Evolutionary conservation across 2,888 invertebrate species (phyloP).

Genomic region (Lypha dubia): DNA sequence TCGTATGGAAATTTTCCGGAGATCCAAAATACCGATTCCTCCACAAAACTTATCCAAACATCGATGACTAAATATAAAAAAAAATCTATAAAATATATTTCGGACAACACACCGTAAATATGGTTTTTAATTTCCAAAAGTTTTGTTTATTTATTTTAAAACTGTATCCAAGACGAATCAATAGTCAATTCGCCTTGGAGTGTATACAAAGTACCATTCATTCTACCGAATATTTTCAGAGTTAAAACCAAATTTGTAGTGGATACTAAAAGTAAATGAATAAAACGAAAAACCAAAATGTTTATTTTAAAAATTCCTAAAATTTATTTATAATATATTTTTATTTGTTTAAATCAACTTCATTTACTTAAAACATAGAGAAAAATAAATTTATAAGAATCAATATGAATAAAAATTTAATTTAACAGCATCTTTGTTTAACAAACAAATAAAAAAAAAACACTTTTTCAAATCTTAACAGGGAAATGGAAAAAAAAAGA

Average conservation of each 20-base stretch:
- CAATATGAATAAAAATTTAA: constrained; percentile 47
- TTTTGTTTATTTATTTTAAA: no score
- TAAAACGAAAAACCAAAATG: constrained; percentile 17
- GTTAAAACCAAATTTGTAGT: neutral
- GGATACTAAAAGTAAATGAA: constrained; percentile 13
- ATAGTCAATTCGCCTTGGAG: no score
- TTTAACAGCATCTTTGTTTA: constrained; percentile 56
- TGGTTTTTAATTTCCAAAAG: no score
- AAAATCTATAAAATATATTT: no score
- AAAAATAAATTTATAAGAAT: constrained; percentile 33
- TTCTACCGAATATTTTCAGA: constrained; percentile 9
- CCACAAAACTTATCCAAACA: no score
- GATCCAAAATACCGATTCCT: no score
- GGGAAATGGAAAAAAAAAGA: constrained; percentile 49
- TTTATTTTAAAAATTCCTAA: constrained; percentile 60
- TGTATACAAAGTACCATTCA: neutral
- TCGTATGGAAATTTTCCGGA: no score
- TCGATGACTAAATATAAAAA: no score
- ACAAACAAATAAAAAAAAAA: constrained; percentile 50
- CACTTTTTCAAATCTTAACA: constrained; percentile 58
- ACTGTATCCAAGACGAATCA: no score
- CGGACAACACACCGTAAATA: no score
- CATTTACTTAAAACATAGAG: constrained; percentile 51
- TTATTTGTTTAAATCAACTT: constrained; percentile 57
- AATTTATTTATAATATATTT: constrained; percentile 55